Evolutionary conservation across 1,140 invertebrate genomes (phyloP), one percentile per base, ranked within the genome.

Genomic region (Linepithema humile): DNA sequence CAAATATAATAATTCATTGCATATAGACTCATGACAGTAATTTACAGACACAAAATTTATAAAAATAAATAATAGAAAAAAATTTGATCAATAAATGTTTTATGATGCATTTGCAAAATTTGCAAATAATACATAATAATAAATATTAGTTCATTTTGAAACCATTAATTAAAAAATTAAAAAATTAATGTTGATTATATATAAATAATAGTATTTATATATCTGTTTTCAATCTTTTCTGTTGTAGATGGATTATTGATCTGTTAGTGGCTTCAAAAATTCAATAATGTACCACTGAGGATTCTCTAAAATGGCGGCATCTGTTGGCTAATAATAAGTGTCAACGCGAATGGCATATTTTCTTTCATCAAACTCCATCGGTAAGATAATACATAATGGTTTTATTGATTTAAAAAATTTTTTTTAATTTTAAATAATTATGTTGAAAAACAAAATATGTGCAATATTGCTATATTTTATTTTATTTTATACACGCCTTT

Each of bases 281-380:
- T 65, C 43, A 53, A 77, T 78, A 78, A 67, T 29, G 3, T 48
- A 0, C 1, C 0, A 17, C n/a, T 10, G 12, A 43, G 12, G 23
- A 64, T 69, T 9, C 50, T 40, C 17, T n/a, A 29, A 26, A 15
- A 53, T 65, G 23, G 75, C 75, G 75, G 26, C 75, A 67, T 78
- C 75, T 78, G 35, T 55, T 45, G 35, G 26, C 35, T 10, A 55
- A 9, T n/a, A 75, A 75, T 57, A 26, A 78, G 26, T 75, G 73
- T 26, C 0, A 32, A 0, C n/a, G n/a, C n/a, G n/a, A n/a, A n/a
- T n/a, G n/a, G 3, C 5, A 40, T 53, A 38, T 20, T 32, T 48
- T 64, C 15, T 53, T 10, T 45, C 45, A 2, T 40, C 20, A 7
- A 50, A 69, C 45, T 78, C 45, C 6, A 69, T 67, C 45, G 75